Evolutionary conservation across 2,888 invertebrate species (phyloP).

Genomic region (Trachelus stipa): DNA sequence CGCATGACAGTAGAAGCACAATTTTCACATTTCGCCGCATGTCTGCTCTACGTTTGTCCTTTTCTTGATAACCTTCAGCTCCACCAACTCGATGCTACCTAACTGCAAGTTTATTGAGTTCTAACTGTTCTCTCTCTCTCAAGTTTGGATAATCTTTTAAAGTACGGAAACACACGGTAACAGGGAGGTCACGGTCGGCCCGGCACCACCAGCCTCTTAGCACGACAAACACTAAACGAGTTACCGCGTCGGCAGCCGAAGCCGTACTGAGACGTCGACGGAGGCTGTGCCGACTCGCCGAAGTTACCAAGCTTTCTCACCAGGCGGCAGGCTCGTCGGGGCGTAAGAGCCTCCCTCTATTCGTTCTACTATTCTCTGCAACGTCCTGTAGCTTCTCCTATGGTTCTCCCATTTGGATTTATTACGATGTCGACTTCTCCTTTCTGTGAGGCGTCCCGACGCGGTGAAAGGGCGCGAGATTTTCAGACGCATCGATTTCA

Average conservation of each 20-base stretch:
- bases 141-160: not conserved
- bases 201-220: not conserved
- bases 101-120: not conserved
- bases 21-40: slow-evolving; percentile 76
- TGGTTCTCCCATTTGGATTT: not conserved
- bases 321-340: not conserved
- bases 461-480: not conserved
- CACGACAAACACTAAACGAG: not conserved
- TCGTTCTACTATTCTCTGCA: not conserved
- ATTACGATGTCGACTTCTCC: not conserved
- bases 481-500: not conserved
- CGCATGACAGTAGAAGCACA: slow-evolving; percentile 71
- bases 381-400: not conserved
- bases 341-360: not conserved
- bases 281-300: slow-evolving; percentile 8
- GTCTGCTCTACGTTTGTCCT: slow-evolving; percentile 25
- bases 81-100: not conserved
- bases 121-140: not conserved
- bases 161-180: not conserved
- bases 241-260: slow-evolving; percentile 16
- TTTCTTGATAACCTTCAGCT: slow-evolving; percentile 9
- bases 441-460: not conserved
- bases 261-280: slow-evolving; percentile 21
- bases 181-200: not conserved
- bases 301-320: not conserved